Evolutionary conservation across 2,888 invertebrate species (phyloP), one percentile per base, ranked within the genome.

Genomic region (Drosophila suboccidentalis): DNA sequence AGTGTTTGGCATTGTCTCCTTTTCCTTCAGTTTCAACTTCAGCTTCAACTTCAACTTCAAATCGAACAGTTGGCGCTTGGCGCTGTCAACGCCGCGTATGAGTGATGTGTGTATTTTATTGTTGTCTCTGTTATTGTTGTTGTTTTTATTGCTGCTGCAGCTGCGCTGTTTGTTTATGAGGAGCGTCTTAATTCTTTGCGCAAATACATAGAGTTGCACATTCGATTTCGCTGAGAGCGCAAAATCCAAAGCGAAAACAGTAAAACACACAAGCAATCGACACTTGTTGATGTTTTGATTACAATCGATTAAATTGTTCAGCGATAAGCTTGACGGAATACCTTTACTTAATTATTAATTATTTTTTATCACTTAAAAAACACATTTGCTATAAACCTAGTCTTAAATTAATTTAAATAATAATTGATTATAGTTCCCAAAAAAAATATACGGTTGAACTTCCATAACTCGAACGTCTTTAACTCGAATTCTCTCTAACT

Each of bases 201-300:
- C 75, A 79, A 74, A 79, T 22, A 22, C 22, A 22, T 54, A 74
- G 4, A 38, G 11, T 13, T 22, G 65, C 65, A 79, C 74, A 72
- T 73, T 86, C 83, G 81, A 86, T 86, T 86, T 83, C 86, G 86
- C 83, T 76, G 55, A 57, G 53, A 55, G 80, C 53, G 82, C 68
- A 58, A 63, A 61, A 73, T 65, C 53, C 72, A 67, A 65, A 57
- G 55, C 51, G n/a, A 34, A 44, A 66, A 72, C 44, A 44, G 9
- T 11, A 15, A 50, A 51, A 19, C n/a, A 29, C 49, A 19, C 55
- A 34, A 34, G 32, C 59, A 41, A 50, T 34, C 44, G 59, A 66
- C 22, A 57, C 15, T 34, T 54, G 47, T 13, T 6, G 4, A 26
- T 29, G 29, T 29, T 29, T 6, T 46, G 19, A 17, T 29, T 10